Evolutionary conservation across 2,888 invertebrate species (phyloP).

Genomic region (Fragum sueziense): DNA sequence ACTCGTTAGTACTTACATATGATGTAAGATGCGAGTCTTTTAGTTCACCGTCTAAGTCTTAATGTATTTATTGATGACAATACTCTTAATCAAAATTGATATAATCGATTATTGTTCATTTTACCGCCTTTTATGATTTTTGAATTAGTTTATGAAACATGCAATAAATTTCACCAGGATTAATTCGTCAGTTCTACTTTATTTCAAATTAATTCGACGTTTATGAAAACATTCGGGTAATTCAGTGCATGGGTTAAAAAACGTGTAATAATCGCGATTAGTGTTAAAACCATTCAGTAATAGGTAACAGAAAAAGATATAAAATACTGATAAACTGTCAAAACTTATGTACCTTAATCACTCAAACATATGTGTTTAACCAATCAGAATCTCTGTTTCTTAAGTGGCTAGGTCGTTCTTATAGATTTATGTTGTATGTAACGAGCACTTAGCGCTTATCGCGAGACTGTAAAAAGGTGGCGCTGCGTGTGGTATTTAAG

Average conservation of each 20-base stretch:
- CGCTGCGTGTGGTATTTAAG: slow-evolving; percentile 44
- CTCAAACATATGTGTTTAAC: slow-evolving; percentile 40
- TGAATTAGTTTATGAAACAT: neutral
- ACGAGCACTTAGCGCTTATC: slow-evolving; percentile 48
- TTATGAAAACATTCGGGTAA: slow-evolving; percentile 1
- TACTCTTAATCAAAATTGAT: too few species aligned
- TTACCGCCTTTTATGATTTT: neutral
- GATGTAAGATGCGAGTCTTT: too few species aligned
- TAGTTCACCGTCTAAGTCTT: too few species aligned
- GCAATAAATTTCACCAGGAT: neutral
- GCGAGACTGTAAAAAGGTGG: slow-evolving; percentile 48
- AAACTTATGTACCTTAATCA: slow-evolving; percentile 50
- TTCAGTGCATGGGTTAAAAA: slow-evolving; percentile 21
- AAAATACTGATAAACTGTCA: slow-evolving; percentile 56
- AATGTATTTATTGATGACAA: too few species aligned
- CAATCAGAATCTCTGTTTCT: slow-evolving; percentile 30
- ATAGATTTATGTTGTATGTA: slow-evolving; percentile 48
- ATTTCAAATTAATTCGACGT: slow-evolving; percentile 18
- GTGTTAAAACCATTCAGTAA: slow-evolving; percentile 52
- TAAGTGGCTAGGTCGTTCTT: slow-evolving; percentile 42
- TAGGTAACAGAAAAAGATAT: slow-evolving; percentile 50
- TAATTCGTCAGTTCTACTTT: slow-evolving; percentile 14
- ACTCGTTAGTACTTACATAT: too few species aligned
- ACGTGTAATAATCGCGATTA: slow-evolving; percentile 37
- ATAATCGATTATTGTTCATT: neutral